phyloP scores from a whole-genome alignment of 2,797 vertebrate species.

The Morelia viridis region DNA sequence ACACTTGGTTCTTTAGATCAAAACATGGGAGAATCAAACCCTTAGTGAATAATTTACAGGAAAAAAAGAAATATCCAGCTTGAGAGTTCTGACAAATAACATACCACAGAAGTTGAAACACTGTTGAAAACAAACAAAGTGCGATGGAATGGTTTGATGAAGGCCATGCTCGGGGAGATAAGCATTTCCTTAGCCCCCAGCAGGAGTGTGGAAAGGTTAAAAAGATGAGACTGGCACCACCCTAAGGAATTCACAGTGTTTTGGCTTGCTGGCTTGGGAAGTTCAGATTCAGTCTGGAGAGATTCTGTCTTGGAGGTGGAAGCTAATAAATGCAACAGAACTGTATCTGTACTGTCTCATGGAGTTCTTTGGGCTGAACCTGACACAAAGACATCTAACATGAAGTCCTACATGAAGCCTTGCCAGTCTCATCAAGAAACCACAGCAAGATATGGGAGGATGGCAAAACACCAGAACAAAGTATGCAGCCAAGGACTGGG shows the following conservation, averaged over 20 bases:
- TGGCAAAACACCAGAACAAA: neutral
- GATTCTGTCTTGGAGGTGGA: no score
- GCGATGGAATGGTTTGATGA: no score
- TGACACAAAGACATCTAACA: neutral
- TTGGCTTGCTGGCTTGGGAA: no score
- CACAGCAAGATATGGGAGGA: neutral
- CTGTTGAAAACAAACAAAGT: neutral
- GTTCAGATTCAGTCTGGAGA: no score
- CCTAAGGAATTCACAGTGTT: no score
- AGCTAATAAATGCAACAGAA: no score
- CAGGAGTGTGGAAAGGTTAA: no score
- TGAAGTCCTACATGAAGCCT: neutral
- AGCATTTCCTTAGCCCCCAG: no score
- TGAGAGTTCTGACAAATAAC: neutral
- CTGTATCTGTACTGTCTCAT: no score
- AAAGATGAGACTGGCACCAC: no score
- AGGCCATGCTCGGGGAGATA: no score
- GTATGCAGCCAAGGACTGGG: neutral
- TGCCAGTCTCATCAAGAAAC: neutral
- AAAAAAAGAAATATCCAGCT: neutral
- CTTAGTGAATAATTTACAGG: neutral
- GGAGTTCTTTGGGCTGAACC: no score
- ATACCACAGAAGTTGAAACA: neutral
- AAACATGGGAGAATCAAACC: neutral
- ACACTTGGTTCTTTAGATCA: neutral